Evolutionary conservation across 1,140 invertebrate species (phyloP).

Genomic region (Drosophila oshimai): DNA sequence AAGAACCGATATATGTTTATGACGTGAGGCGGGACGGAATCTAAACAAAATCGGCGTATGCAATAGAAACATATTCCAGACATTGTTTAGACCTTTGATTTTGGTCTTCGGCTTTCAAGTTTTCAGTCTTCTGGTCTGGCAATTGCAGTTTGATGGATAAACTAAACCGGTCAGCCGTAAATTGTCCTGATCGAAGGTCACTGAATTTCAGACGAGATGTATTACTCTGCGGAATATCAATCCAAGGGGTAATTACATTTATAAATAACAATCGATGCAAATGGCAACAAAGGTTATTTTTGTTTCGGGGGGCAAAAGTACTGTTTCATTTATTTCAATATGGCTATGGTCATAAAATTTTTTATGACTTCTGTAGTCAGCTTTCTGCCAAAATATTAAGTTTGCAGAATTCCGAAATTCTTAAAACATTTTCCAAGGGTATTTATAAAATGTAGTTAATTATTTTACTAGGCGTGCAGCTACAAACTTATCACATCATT

Average conservation of each 20-base stretch:
- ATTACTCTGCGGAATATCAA: slow-evolving; percentile 7
- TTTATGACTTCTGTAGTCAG: neutral
- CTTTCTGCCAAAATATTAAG: slow-evolving; percentile 2
- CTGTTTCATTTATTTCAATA: neutral
- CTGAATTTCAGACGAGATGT: slow-evolving; percentile 7
- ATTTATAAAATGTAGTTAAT: neutral
- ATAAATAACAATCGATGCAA: neutral
- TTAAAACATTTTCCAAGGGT: neutral
- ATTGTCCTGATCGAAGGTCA: slow-evolving; percentile 18
- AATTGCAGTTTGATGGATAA: slow-evolving; percentile 38
- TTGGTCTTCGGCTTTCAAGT: slow-evolving; percentile 31
- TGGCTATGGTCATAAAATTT: neutral
- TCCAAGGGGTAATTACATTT: slow-evolving; percentile 7
- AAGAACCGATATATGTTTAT: slow-evolving; percentile 46
- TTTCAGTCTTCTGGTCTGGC: slow-evolving; percentile 22
- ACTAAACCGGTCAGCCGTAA: slow-evolving; percentile 12
- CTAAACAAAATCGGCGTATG: slow-evolving; percentile 59
- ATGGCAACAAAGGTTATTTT: neutral
- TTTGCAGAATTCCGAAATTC: neutral
- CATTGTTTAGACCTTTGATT: slow-evolving; percentile 65
- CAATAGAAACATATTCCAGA: slow-evolving; percentile 70
- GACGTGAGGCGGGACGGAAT: slow-evolving; percentile 48
- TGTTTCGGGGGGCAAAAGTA: neutral
- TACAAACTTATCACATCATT: too few species aligned
- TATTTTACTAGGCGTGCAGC: too few species aligned